Percentiles rank a stretch among this genome's conserved stretches.
Evolutionary conservation across 2,888 invertebrate species (phyloP).

Genomic region (Rutpela maculata): DNA sequence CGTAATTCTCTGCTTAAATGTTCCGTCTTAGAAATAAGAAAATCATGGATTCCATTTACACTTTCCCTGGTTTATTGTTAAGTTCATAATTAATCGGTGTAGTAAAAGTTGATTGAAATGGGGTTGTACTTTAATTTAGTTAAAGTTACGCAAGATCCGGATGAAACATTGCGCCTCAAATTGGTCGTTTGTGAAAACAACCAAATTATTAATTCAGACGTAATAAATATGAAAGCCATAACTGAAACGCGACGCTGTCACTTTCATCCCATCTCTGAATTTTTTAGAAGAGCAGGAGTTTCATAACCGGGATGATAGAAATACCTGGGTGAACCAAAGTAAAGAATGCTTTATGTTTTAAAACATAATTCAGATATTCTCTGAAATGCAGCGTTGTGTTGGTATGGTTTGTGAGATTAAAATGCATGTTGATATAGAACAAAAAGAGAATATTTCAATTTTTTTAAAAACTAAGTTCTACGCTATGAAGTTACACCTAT

Average conservation of each 20-base stretch:
- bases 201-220: constrained; percentile 34
- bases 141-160: constrained; percentile 13
- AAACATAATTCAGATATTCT: not conserved
- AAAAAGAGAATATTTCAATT: no score
- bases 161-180: constrained; percentile 29
- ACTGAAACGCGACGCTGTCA: constrained; percentile 13
- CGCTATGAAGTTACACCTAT: no score
- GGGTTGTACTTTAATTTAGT: constrained; percentile 27
- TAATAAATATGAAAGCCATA: constrained; percentile 29
- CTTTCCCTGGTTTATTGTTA: constrained; percentile 20
- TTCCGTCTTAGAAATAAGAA: constrained; percentile 23
- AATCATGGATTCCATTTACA: constrained; percentile 20
- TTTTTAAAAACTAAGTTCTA: no score
- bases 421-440: no score
- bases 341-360: constrained; percentile 15
- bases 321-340: constrained; percentile 20
- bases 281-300: constrained; percentile 16
- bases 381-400: no score
- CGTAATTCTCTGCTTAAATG: constrained; percentile 19
- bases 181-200: constrained; percentile 28
- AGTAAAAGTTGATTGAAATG: constrained; percentile 19
- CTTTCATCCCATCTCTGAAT: constrained; percentile 24
- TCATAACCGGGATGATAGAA: constrained; percentile 24
- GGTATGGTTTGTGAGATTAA: no score
- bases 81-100: constrained; percentile 23